Evolutionary conservation across 2,888 invertebrate genomes (phyloP).

Genomic region (Corbicula japonica): DNA sequence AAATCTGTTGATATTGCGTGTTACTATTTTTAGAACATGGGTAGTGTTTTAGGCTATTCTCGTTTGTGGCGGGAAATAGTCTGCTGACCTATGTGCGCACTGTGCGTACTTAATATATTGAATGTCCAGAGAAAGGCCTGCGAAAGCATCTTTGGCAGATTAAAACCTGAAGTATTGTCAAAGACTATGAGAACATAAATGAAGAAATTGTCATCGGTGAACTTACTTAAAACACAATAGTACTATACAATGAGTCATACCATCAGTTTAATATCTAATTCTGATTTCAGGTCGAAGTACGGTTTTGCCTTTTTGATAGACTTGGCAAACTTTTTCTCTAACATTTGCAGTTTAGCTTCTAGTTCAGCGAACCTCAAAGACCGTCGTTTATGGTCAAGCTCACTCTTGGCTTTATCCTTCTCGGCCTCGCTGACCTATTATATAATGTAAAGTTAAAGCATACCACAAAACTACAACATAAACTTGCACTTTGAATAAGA

Average conservation of each 20-base stretch:
- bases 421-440: constrained; percentile 96
- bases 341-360: constrained; percentile 92
- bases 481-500: too few relatives aligned
- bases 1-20: too few relatives aligned
- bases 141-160: too few relatives aligned
- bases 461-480: too few relatives aligned
- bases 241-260: too few relatives aligned
- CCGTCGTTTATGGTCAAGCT: constrained; percentile 94
- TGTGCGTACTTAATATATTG: too few relatives aligned
- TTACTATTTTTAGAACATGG: too few relatives aligned
- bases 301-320: constrained; percentile 94
- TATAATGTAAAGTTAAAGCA: too few relatives aligned
- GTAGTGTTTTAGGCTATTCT: too few relatives aligned
- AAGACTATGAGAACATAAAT: not conserved
- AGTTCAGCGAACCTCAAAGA: constrained; percentile 93
- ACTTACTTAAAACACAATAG: not conserved
- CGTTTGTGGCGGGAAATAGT: too few relatives aligned
- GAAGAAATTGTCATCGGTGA: not conserved
- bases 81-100: too few relatives aligned
- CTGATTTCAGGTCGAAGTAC: constrained; percentile 91
- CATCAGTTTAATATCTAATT: constrained; percentile 77
- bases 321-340: constrained; percentile 94
- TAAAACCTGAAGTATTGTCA: not conserved
- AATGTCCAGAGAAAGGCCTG: too few relatives aligned
- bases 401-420: constrained; percentile 95